Evolutionary conservation across 2,113 vertebrate genomes (phyloP).

Genomic region (Etheostoma spectabile): DNA sequence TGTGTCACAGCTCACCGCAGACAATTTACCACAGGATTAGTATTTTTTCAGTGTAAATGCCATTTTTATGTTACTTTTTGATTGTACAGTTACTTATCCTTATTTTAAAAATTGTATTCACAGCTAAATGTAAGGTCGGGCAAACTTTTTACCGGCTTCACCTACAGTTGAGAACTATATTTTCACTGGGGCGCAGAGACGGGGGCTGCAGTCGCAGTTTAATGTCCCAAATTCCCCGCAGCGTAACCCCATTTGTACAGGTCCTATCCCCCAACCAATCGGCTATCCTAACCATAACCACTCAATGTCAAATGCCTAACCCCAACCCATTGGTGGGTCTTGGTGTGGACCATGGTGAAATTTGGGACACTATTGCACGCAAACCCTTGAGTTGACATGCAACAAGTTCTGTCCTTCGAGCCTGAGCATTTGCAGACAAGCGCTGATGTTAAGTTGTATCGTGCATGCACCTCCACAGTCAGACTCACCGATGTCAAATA

Average conservation of each 20-base stretch:
- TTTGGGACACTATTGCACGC: too few species aligned
- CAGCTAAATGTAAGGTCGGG: not conserved
- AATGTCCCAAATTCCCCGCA: too few species aligned
- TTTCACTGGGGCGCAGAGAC: not conserved
- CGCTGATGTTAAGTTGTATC: not conserved
- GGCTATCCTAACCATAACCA: too few species aligned
- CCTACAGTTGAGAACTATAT: not conserved
- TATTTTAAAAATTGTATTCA: not conserved
- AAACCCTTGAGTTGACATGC: not conserved
- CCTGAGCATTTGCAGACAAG: not conserved
- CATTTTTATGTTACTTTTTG: not conserved
- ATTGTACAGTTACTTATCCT: not conserved
- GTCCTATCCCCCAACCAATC: too few species aligned
- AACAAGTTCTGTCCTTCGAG: not conserved
- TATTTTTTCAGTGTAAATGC: not conserved
- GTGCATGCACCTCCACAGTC: not conserved
- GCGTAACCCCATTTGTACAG: too few species aligned
- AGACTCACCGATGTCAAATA: conserved; percentile 85
- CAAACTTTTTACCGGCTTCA: not conserved
- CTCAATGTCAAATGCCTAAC: too few species aligned
- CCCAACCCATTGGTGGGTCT: too few species aligned
- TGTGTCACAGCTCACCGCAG: too few species aligned
- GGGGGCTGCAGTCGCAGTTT: too few species aligned
- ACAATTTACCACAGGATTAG: not conserved
- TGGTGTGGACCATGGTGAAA: too few species aligned